A percentile compares a stretch with the other conserved stretches of the same genome.
Conservation (phyloP, 2,888 invertebrate species). For the Coenonympha arcania region DNA sequence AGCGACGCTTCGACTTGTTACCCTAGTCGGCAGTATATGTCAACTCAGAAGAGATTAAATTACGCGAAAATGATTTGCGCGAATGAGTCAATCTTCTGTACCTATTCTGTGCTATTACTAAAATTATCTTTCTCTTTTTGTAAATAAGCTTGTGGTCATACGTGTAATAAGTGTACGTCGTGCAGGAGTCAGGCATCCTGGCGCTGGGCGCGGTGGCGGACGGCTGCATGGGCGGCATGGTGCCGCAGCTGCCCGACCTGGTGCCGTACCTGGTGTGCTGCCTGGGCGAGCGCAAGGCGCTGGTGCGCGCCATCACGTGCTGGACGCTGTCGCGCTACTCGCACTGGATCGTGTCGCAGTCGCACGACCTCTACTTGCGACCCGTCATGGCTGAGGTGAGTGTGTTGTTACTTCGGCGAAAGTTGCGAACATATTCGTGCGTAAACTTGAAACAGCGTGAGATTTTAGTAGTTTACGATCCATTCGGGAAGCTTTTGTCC, state of each 20-base stretch:
- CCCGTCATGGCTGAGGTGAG: conserved; percentile 96
- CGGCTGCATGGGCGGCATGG: conserved; percentile 97
- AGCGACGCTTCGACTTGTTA: no score
- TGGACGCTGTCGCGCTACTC: conserved; percentile 99
- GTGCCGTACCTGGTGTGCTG: conserved; percentile 96
- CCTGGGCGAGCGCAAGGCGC: conserved; percentile 93
- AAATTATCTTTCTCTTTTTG: no score
- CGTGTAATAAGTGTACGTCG: background rate
- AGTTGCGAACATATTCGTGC: background rate
- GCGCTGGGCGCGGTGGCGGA: conserved; percentile 95
- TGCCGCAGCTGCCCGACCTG: conserved; percentile 94
- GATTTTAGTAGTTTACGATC: no score
- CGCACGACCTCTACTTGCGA: conserved; percentile 93
- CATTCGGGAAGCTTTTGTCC: no score
- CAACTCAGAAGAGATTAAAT: no score
- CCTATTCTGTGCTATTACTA: no score
- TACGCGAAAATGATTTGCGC: no score
- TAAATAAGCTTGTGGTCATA: no score
- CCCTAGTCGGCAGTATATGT: no score
- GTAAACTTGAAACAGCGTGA: no score
- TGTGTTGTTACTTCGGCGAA: no score
- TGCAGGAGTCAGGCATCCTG: conserved; percentile 87
- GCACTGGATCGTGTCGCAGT: conserved; percentile 98
- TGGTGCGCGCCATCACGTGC: conserved; percentile 98
- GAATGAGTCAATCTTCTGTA: no score